Percentiles rank a stretch among this genome's conserved stretches.
These are phyloP conservation scores for Arrhamphus sclerolepis DNA, from an alignment of 2,797 vertebrate species.

Conservation along the genomic window DNA sequence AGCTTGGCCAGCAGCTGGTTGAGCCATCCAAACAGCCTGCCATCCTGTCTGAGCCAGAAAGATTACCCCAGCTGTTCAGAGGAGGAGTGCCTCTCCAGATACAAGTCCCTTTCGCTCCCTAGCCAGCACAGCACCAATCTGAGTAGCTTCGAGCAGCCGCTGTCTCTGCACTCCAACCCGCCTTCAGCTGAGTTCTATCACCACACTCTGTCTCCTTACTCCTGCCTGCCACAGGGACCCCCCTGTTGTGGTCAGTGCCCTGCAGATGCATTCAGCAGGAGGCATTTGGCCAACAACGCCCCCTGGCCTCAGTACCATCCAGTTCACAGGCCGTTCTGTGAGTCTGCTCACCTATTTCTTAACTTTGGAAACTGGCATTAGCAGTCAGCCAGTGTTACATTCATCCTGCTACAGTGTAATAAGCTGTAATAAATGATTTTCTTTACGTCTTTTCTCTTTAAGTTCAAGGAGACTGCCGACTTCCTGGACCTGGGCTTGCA, in stretches of 20 bases:
- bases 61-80: conserved; percentile 53
- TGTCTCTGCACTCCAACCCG: conserved; percentile 78
- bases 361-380: no score
- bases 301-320: conserved; percentile 52
- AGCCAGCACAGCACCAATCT: conserved; percentile 46
- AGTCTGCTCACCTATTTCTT: conserved; percentile 50
- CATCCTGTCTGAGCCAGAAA: conserved; percentile 56
- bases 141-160: conserved; percentile 79
- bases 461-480: conserved; percentile 58
- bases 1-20: conserved; percentile 68
- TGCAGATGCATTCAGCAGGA: conserved; percentile 52
- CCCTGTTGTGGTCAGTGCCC: conserved; percentile 72
- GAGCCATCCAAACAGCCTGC: conserved; percentile 65
- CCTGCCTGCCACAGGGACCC: conserved; percentile 58
- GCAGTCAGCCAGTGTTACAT: no score
- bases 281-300: conserved; percentile 25
- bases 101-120: conserved; percentile 56
- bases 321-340: conserved; percentile 58
- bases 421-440: neutral
- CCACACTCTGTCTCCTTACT: conserved; percentile 67
- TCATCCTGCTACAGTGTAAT: no score
- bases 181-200: conserved; percentile 52
- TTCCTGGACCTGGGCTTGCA: conserved; percentile 40
- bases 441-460: conserved; percentile 16
- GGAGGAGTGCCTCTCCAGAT: conserved; percentile 57